A percentile compares a stretch with the other conserved stretches of the same genome.
phyloP scores from a whole-genome alignment of 2,113 vertebrate genomes.

The Caretta caretta region DNA sequence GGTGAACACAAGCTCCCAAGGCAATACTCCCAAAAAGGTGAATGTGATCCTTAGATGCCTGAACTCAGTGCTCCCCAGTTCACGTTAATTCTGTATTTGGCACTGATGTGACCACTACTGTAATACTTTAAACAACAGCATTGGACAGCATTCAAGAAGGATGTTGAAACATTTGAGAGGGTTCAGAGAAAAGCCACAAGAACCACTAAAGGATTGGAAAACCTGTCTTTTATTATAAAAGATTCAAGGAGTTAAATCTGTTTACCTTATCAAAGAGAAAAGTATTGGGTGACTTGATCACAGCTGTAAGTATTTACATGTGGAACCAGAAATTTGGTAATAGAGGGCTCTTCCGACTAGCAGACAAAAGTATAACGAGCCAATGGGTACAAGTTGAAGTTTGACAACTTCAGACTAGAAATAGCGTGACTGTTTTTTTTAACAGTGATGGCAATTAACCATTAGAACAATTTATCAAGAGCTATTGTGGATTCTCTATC shows the following conservation, averaged over 20 bases:
- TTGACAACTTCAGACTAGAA: background rate
- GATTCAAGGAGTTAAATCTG: background rate
- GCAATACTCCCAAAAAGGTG: too few relatives aligned
- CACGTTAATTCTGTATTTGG: background rate
- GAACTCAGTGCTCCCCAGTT: too few relatives aligned
- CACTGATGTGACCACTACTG: background rate
- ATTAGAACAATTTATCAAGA: background rate
- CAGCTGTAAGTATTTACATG: background rate
- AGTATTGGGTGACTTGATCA: background rate
- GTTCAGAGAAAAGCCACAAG: background rate
- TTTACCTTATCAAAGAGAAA: background rate
- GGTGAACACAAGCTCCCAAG: background rate
- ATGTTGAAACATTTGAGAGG: background rate
- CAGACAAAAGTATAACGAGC: background rate
- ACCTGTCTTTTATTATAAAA: background rate
- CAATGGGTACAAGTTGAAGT: background rate
- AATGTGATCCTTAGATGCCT: background rate
- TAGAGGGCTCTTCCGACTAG: background rate
- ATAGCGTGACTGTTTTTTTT: background rate
- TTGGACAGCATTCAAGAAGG: background rate
- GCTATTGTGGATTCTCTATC: background rate
- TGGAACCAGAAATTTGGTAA: background rate
- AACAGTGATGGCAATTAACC: background rate
- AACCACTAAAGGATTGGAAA: background rate
- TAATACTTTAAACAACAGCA: too few relatives aligned